Evolutionary conservation across 1,140 invertebrate species (phyloP), one percentile per base, ranked within the genome.

Genomic region (Vanessa atalanta): DNA sequence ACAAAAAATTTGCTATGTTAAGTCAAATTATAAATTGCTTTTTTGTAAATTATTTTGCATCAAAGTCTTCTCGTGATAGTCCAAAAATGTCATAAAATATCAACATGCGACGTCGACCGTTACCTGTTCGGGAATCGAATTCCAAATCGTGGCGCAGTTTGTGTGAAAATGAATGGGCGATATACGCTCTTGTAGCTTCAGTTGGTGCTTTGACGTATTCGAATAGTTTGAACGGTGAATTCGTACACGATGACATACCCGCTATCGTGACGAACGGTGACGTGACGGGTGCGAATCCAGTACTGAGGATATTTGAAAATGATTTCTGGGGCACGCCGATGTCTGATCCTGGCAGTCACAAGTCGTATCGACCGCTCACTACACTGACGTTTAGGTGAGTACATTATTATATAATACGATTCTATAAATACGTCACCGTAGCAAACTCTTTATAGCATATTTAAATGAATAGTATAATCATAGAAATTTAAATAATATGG

Each of bases 321-420:
- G 97, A 98, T 88, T 98, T 98, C 85, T 98, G 97, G 97, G 97
- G 97, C 13, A 98, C 96, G 37, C 96, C 97, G 7, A 97, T 98
- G 96, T 94, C 95, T 14, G 96, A 97, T 88, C 93, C 95, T 37
- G 94, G 93, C 81, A 97, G 96, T 83, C 97, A 98, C 90, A 97
- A 97, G 92, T 97, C 96, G 26, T 97, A 97, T 87, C 93, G 97
- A 73, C 97, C 97, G 15, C 92, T 98, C 50, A 98, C 97, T 6
- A 96, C 96, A 48, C 93, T 97, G 65, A 96, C 96, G 60, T 97
- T 97, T 92, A 95, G 96, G 97, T 98, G 90, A 95, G 95, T 82
- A 57, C 12, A 14, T 61, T 13, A 3, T 61, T 61, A 20, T 55
- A 55, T 50, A 47, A 20, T 20, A 20, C 20, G 37, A 43, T 3